Conservation (phyloP, 1,140 invertebrate genomes). For the Bilobella aurantiaca region DNA sequence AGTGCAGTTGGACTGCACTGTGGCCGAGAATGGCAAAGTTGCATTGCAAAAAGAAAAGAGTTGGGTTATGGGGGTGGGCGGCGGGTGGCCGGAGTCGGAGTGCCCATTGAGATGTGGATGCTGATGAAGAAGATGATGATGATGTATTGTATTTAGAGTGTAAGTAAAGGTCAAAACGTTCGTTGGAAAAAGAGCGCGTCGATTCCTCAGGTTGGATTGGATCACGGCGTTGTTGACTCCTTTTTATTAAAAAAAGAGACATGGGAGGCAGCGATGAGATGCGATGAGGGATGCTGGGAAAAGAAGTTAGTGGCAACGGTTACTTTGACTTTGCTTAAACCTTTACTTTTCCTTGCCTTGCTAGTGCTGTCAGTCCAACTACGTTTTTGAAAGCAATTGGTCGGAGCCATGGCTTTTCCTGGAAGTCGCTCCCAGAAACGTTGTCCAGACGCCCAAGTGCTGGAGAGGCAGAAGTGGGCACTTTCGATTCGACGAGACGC, state of each 20-base stretch:
- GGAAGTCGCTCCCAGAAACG: background rate
- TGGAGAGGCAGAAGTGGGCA: background rate
- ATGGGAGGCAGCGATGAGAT: too few species aligned
- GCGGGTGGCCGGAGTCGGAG: background rate
- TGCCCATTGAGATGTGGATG: conserved; percentile 1
- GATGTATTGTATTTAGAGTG: conserved; percentile 1
- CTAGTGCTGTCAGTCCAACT: background rate
- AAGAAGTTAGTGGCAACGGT: background rate
- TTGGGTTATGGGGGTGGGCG: background rate
- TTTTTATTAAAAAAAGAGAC: conserved; percentile 2
- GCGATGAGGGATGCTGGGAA: conserved; percentile 2
- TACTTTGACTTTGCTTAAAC: conserved; percentile 3
- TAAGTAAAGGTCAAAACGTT: conserved; percentile 5
- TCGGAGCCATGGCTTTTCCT: background rate
- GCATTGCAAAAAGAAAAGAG: background rate
- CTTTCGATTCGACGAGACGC: background rate
- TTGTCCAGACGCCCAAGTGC: background rate
- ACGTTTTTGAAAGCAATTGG: background rate
- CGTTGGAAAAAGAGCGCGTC: conserved; percentile 4
- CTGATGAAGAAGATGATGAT: conserved; percentile 3
- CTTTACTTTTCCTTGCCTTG: background rate
- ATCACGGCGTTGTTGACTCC: conserved; percentile 1
- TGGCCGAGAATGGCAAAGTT: background rate
- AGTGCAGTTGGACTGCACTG: background rate
- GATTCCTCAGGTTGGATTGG: conserved; percentile 6